Evolutionary conservation across 2,113 vertebrate species (phyloP), one percentile per base, ranked within the genome.

Genomic region (Solea senegalensis): DNA sequence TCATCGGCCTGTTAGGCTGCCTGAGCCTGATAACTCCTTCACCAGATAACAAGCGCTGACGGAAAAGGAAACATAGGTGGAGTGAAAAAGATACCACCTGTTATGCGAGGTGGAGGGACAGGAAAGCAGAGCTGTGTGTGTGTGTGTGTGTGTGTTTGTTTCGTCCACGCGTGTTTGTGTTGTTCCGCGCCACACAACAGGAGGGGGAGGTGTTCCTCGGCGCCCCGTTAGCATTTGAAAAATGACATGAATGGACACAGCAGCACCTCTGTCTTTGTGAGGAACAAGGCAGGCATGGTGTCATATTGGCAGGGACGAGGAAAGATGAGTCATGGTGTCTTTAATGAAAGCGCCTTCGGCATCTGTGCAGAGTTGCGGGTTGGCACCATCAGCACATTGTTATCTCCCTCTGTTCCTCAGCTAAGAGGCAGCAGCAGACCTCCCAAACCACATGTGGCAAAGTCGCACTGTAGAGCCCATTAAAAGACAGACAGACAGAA

Each of bases 381-480:
- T 83, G 84, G 80, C 83, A 67, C 65, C 88, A 84, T 86, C 85
- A 74, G 90, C 87, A 87, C 79, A 80, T 90, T 81, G 83, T 90
- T 92, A 87, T 91, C 87, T 84, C 65, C 57, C 39, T 83, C 74
- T 71, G 64, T 81, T 72, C 74, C 62, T 41, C 40, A 55, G 70
- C 75, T 72, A 58, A 83, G 82, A 89, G 79, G 72, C 61, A 50
- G 78, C 70, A 4, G 58, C 54, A 26, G 81, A 79, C 78, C 76
- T 82, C 83, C 77, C 55, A 48, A 76, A 61, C 50, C 45, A 54
- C 16, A 53, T 53, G 81, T 69, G 72, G 69, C 67, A 54, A 69
- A 40, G 80, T 50, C 51, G 2, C 54, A 67, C 76, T 8, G 21
- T 21, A 39, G 57, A 80, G 77, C 72, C 85, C 81, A 89, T 91